Base-by-base conservation (phyloP, 2,888 invertebrate genomes). In the Heliconius cydno region DNA sequence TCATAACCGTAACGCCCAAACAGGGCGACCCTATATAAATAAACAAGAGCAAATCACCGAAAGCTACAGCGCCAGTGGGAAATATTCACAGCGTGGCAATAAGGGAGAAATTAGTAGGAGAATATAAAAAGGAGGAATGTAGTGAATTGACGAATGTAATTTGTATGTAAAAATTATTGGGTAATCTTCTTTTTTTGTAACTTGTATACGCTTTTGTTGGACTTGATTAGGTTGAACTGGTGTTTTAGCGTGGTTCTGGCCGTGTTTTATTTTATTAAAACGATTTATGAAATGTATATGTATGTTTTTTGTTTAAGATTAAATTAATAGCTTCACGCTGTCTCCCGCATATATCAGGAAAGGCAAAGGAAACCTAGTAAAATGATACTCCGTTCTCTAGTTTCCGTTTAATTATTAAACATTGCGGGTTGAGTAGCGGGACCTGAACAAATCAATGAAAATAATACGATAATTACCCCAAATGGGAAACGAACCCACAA, bases 151-250 rank as follows among this genome's bases (percentile, higher is more conserved):
- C 80, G 76, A 80, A 80, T 79, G 70, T 78, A 77, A 82, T 84
- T 84, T 81, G 77, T 83, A 84, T 82, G 82, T 83, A 80, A 79
- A 77, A 81, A 78, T 81, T 80, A 81, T 83, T 72, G 65, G 79
- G 34, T 70, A 60, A n/a, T 67, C 77, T 65, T 74, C 41, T 76
- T 19, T 30, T 41, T 72, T 70, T 70, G 70, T 77, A 65, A 30
- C 19, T 52, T 72, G 71, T 52, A 19, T 22, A n/a, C 30, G 46
- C 30, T 30, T 30, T 46, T 41, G 34, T 72, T 38, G 25, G 22
- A 70, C 25, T 70, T 25, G 28, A 68, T 41, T 57, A 25, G 0
- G 65, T 63, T 13, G 25, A 1, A n/a, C 57, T 25, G 38, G 38
- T 12, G 0, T 60, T 63, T 38, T 25, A 19, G 4, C 3, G n/a